Evolutionary conservation across 2,888 invertebrate species (phyloP), one percentile per base, ranked within the genome.

Genomic region (Caenorhabditis panamensis): DNA sequence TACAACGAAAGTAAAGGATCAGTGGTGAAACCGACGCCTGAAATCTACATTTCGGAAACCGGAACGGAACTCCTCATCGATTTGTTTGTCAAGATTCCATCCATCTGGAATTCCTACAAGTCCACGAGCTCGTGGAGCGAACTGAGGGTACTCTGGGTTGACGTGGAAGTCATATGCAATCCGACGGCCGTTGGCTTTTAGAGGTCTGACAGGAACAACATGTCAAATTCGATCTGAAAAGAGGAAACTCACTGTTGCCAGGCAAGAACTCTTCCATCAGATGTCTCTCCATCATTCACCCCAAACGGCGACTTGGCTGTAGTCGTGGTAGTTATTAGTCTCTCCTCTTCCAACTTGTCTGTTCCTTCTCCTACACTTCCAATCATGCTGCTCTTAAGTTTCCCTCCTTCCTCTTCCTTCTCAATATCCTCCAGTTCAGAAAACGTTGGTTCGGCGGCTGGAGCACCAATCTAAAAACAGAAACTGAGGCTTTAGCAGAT

Each of bases 21-120:
- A 75, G 18, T 66, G 31, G 20, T 58, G 26, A 6, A 41, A 31
- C 13, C 62, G 56, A 4, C 63, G 28, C 62, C 68, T 62, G 56
- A 76, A 78, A 44, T 78, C 63, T 9, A 59, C 71, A 13, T 31
- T 53, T 51, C 72, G 28, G 58, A 79, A 79, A 16, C 80, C 80
- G 8, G 36, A 22, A 61, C 64, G 24, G 72, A 81, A 81, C 28
- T 81, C 76, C 36, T 77, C 82, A 36, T 84, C 84, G 13, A 84
- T 51, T 37, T 51, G 59, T 58, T 73, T 76, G 44, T 83, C 71
- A 1, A 62, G 37, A 56, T 83, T 83, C 83, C 83, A 83, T 36
- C 83, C 83, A 22, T 83, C 80, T 4, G 84, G 84, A n/a, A 82
- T 80, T 51, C 80, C 75, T 8, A 79, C 73, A 2, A 84, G 51